phyloP scores from a whole-genome alignment of 2,113 vertebrate genomes.

The Lagopus muta region DNA sequence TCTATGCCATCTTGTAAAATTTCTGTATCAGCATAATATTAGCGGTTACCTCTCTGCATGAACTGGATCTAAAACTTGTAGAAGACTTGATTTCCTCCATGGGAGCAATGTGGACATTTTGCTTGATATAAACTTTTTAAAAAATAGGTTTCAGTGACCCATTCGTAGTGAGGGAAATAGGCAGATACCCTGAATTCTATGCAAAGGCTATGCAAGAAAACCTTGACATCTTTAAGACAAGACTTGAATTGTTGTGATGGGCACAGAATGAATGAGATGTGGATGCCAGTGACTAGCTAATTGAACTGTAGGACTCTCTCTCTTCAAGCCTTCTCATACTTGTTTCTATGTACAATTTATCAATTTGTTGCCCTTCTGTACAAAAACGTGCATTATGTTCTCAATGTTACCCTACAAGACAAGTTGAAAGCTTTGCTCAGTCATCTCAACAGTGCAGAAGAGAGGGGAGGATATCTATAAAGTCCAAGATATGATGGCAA shows the following conservation, averaged over 20 bases:
- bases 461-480: background rate
- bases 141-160: background rate
- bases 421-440: background rate
- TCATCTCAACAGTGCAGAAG: background rate
- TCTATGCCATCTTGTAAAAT: background rate
- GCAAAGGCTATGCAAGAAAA: background rate
- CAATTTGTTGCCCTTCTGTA: background rate
- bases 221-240: background rate
- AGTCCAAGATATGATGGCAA: too few species aligned
- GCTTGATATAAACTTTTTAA: background rate
- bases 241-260: background rate
- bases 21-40: background rate
- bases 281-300: background rate
- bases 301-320: background rate
- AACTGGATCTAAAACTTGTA: background rate
- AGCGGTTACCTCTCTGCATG: background rate
- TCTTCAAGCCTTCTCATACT: background rate
- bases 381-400: background rate
- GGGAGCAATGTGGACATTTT: background rate
- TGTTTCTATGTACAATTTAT: background rate
- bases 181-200: background rate
- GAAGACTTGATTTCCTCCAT: background rate
- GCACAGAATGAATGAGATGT: background rate
- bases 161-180: background rate
- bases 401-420: background rate